Evolutionary conservation across 92 coral and sea anemone genomes (phyloP).

Genomic region (Paramuricea clavata): DNA sequence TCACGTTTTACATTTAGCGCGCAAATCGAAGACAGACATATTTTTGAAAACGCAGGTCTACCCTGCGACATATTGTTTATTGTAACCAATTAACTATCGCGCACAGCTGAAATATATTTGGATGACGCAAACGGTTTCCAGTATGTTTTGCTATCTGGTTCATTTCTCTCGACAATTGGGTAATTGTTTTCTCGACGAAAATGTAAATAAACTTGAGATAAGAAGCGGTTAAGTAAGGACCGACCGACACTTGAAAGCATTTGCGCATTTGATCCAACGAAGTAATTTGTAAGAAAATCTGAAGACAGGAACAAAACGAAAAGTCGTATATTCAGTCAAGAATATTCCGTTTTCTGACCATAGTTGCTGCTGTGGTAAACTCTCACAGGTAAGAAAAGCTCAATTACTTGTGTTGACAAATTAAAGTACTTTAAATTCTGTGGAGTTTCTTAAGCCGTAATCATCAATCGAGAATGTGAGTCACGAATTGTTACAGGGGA

Average conservation of each 20-base stretch:
- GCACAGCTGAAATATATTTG: conserved; percentile 31
- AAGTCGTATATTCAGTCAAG: background rate
- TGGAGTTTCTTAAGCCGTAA: too few relatives aligned
- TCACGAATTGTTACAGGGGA: too few relatives aligned
- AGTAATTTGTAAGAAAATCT: conserved; percentile 11
- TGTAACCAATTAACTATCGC: background rate
- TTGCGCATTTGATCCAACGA: conserved; percentile 25
- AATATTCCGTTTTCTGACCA: background rate
- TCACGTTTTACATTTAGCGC: background rate
- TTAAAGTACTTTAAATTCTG: background rate
- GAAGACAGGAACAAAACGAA: background rate
- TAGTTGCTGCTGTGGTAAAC: background rate
- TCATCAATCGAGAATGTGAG: too few relatives aligned
- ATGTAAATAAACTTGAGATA: conserved; percentile 52
- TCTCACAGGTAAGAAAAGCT: background rate
- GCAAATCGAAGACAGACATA: background rate
- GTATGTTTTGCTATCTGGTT: conserved; percentile 43
- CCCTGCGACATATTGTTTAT: too few relatives aligned
- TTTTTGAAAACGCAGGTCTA: too few relatives aligned
- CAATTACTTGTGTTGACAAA: background rate
- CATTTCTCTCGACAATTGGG: conserved; percentile 37
- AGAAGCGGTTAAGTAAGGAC: background rate
- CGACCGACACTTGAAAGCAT: background rate
- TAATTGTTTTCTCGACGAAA: conserved; percentile 47
- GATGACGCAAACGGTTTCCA: background rate